These are phyloP conservation scores for Thera obeliscata DNA, from an alignment of 2,888 invertebrate species.

Conservation along the genomic window DNA sequence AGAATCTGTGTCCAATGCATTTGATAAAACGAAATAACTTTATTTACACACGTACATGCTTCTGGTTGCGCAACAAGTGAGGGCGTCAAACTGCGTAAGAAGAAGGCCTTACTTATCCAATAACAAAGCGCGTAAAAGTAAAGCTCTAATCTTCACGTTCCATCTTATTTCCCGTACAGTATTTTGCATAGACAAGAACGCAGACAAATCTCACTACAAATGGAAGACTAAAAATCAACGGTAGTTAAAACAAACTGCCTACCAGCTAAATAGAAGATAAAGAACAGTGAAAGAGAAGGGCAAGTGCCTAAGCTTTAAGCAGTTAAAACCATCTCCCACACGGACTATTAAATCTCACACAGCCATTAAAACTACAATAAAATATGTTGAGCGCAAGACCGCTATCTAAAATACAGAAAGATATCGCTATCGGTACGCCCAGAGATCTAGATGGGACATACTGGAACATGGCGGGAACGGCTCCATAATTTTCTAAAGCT, in stretches of 20 bases:
- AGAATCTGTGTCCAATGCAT: constrained; percentile 50
- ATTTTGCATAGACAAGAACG: not conserved
- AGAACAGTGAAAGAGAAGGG: constrained; percentile 38
- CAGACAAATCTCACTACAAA: not conserved
- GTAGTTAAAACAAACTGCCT: constrained; percentile 18
- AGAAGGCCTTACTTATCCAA: not conserved
- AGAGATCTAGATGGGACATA: constrained; percentile 44
- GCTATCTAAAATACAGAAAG: constrained; percentile 31
- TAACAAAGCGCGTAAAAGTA: not conserved
- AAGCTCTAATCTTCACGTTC: not conserved
- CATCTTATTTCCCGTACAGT: not conserved
- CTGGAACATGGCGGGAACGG: constrained; percentile 47
- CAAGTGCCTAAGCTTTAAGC: constrained; percentile 19
- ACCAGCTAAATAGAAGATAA: constrained; percentile 38
- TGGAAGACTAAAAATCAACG: constrained; percentile 9
- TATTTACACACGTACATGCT: constrained; percentile 12
- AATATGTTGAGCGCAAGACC: constrained; percentile 32
- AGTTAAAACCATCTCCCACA: constrained; percentile 32
- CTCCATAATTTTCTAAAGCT: constrained; percentile 52
- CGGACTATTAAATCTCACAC: constrained; percentile 32
- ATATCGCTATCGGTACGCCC: constrained; percentile 37
- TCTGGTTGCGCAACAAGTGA: constrained; percentile 6
- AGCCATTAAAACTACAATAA: constrained; percentile 37
- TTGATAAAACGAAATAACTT: constrained; percentile 24
- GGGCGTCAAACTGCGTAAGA: not conserved